These are phyloP conservation scores for Arctocebus calabarensis DNA, from an alignment of 2,797 vertebrate species.

Conservation along the genomic window DNA sequence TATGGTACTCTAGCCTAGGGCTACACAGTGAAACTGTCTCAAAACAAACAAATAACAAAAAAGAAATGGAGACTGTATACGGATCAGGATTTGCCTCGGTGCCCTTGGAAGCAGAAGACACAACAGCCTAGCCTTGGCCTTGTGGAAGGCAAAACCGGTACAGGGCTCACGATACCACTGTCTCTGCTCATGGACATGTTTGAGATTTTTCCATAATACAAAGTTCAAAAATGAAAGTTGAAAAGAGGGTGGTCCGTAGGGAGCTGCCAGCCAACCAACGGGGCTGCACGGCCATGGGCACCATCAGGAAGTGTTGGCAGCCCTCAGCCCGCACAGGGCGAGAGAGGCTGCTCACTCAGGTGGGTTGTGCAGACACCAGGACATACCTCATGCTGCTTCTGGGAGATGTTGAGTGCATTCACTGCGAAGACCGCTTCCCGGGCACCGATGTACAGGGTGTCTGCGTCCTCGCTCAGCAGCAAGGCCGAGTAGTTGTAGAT, in stretches of 20 bases:
- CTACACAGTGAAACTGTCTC: too few species aligned
- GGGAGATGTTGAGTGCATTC: slow-evolving; percentile 90
- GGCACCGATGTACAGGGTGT: slow-evolving; percentile 94
- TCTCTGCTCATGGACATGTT: not conserved
- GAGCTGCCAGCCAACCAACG: not conserved
- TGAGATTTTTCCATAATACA: not conserved
- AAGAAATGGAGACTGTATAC: not conserved
- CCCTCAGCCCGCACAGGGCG: accelerated
- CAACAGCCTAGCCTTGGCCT: too few species aligned
- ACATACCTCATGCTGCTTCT: slow-evolving; percentile 93
- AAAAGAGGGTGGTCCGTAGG: not conserved
- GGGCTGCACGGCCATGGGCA: accelerated
- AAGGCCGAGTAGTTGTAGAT: slow-evolving; percentile 96
- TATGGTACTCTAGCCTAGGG: too few species aligned
- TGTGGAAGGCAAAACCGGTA: accelerated
- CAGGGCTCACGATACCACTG: accelerated
- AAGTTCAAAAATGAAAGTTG: not conserved
- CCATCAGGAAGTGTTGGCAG: accelerated
- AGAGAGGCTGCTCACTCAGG: not conserved
- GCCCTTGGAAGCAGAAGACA: not conserved
- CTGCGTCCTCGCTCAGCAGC: slow-evolving; percentile 92
- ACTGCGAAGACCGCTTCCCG: slow-evolving; percentile 96
- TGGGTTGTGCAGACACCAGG: not conserved
- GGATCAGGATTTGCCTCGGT: not conserved
- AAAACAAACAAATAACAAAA: too few species aligned